These are phyloP conservation scores for Abrostola tripartita DNA, from an alignment of 2,888 invertebrate species.

Conservation along the genomic window DNA sequence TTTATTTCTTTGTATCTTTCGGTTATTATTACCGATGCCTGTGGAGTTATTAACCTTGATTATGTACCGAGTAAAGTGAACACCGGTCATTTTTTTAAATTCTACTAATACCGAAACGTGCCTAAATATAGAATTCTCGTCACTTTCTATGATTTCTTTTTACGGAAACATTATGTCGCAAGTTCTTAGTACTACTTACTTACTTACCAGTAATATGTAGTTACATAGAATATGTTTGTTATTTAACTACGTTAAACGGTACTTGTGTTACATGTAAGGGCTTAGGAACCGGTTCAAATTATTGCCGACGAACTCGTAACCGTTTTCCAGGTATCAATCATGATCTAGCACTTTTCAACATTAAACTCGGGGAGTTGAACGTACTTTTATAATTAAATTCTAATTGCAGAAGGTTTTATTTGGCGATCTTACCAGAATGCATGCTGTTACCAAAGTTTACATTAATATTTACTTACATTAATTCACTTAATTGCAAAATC, in stretches of 20 bases:
- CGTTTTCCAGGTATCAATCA: conserved; percentile 25
- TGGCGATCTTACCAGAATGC: conserved; percentile 14
- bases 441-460: too few species aligned
- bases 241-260: conserved; percentile 23
- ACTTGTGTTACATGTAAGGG: conserved; percentile 29
- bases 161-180: conserved; percentile 19
- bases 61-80: too few species aligned
- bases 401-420: conserved; percentile 17
- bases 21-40: too few species aligned
- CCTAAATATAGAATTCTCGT: neutral
- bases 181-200: conserved; percentile 23
- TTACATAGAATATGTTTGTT: conserved; percentile 36
- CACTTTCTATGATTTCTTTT: conserved; percentile 38
- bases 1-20: too few species aligned
- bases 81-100: too few species aligned
- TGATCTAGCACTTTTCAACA: conserved; percentile 36
- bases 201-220: conserved; percentile 8
- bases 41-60: too few species aligned
- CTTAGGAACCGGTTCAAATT: conserved; percentile 26
- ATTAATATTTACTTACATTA: too few species aligned
- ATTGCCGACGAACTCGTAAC: conserved; percentile 20
- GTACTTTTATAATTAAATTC: conserved; percentile 14
- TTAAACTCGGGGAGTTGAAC: neutral
- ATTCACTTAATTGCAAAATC: too few species aligned
- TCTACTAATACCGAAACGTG: too few species aligned